Evolutionary conservation across 2,113 vertebrate species (phyloP).

Genomic region (Psettodes erumei): DNA sequence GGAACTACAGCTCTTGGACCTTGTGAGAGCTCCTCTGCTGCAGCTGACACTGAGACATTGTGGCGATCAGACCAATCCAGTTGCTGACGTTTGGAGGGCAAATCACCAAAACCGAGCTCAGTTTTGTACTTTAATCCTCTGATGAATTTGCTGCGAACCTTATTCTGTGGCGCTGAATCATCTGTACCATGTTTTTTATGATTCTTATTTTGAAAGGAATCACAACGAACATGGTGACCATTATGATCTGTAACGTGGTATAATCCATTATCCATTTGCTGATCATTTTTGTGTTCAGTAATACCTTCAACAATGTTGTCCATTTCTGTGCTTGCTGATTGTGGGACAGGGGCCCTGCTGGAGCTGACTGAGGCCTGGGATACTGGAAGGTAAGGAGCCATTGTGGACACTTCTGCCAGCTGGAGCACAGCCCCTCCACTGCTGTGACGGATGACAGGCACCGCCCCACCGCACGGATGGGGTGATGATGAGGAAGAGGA

Average conservation of each 20-base stretch:
- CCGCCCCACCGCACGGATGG: slow-evolving; percentile 55
- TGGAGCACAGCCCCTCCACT: slow-evolving; percentile 22
- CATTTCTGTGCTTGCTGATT: slow-evolving; percentile 2
- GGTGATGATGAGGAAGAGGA: slow-evolving; percentile 16
- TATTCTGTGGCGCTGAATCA: background rate
- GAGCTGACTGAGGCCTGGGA: slow-evolving; percentile 6
- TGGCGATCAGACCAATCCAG: slow-evolving; percentile 8
- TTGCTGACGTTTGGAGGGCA: slow-evolving; percentile 14
- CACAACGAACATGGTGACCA: slow-evolving; percentile 5
- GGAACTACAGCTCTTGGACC: background rate
- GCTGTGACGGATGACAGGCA: slow-evolving; percentile 79
- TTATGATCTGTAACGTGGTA: background rate
- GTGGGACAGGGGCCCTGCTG: background rate
- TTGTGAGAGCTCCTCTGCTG: slow-evolving; percentile 9
- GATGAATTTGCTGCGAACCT: background rate
- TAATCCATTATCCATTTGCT: slow-evolving; percentile 5
- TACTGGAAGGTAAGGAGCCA: slow-evolving; percentile 3
- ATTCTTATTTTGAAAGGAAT: slow-evolving; percentile 23
- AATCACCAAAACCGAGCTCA: slow-evolving; percentile 10
- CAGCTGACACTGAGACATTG: background rate
- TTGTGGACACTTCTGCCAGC: slow-evolving; percentile 2
- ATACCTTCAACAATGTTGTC: slow-evolving; percentile 1
- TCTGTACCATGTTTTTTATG: background rate
- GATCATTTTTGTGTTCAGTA: background rate
- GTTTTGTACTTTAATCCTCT: slow-evolving; percentile 3